These are phyloP conservation scores for Maccullochella peelii DNA, from an alignment of 2,113 vertebrate genomes.

Conservation along the genomic window DNA sequence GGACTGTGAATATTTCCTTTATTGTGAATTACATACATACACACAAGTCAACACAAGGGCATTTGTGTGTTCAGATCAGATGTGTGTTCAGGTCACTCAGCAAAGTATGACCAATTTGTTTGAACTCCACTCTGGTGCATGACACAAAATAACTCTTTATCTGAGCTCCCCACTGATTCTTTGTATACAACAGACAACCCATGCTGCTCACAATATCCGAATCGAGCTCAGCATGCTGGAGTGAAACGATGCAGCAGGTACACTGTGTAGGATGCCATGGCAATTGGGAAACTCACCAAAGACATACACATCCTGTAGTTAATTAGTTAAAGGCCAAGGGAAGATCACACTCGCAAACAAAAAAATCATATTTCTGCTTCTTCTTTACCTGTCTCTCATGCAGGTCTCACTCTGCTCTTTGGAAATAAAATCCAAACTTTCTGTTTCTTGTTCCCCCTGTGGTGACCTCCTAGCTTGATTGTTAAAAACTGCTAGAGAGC, in stretches of 20 bases:
- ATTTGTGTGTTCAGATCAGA: background rate
- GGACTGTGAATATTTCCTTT: background rate
- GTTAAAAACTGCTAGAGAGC: background rate
- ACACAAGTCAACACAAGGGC: background rate
- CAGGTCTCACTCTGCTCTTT: background rate
- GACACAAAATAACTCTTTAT: background rate
- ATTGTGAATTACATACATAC: background rate
- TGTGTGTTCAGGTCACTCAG: background rate
- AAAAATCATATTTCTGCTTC: background rate
- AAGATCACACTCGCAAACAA: background rate
- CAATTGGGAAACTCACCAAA: background rate
- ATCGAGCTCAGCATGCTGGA: background rate
- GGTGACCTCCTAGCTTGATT: background rate
- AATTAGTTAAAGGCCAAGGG: background rate
- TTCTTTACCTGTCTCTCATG: background rate
- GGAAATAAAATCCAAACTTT: background rate
- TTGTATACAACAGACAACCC: background rate
- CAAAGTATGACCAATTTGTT: background rate
- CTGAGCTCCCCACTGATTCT: background rate
- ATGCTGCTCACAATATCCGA: background rate
- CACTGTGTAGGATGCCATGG: background rate
- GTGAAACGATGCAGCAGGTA: background rate
- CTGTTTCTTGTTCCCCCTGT: background rate
- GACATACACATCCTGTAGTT: too few species aligned
- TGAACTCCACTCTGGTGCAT: background rate